Evolutionary conservation across 2,888 invertebrate genomes (phyloP), one percentile per base, ranked within the genome.

Genomic region (Hirtodrosophila cameraria): DNA sequence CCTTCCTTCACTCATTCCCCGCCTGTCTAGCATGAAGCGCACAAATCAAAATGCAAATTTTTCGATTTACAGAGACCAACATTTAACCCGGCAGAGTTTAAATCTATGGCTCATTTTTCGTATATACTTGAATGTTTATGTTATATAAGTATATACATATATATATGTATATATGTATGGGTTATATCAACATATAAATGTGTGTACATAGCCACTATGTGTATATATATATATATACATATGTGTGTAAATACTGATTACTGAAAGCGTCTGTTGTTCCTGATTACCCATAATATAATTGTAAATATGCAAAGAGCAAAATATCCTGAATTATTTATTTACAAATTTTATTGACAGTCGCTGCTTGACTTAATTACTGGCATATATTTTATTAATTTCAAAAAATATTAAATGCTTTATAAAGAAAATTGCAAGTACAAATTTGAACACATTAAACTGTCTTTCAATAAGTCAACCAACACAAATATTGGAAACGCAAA

Each of bases 361-460:
- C 79, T 76, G 77, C 84, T 84, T 84, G 86, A 84, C 86, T 84
- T 84, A 86, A 84, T 84, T 84, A 84, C 83, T 79, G 77, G 75
- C 75, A 77, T 72, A 81, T 84, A 84, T 86, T 79, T 83, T 83
- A 83, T 86, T 86, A 86, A 83, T 86, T 86, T 85, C 63, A 36
- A 52, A 78, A 67, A 62, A 68, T 63, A 63, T 42, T 52, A 45
- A 43, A 28, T 12, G 45, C 13, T 12, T n/a, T 30, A 48, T 8
- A 38, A 36, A 30, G 27, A 20, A 42, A 54, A 42, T 25, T 31
- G 35, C 42, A 45, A 39, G 11, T 16, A 35, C 27, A 5, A 35
- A 13, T 28, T 12, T 18, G 35, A 33, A 35, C 11, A 39, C 15
- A 45, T 23, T 12, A 6, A 43, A 38, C 39, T 36, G 28, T 5